Evolutionary conservation across 2,888 invertebrate genomes (phyloP), one percentile per base, ranked within the genome.

Genomic region (Rutpela maculata): DNA sequence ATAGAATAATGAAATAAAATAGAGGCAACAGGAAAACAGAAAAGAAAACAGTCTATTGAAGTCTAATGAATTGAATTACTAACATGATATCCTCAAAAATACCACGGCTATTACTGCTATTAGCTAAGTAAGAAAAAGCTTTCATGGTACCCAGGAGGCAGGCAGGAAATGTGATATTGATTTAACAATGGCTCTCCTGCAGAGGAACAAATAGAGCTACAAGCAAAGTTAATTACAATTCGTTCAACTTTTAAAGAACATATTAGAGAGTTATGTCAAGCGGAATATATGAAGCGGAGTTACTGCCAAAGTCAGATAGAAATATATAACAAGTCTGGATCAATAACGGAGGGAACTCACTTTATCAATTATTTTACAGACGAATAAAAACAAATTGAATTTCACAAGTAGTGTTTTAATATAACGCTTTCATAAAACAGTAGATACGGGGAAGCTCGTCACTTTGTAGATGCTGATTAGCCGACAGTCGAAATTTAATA

Each of bases 111-210:
- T 77, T 43, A 65, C 18, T 11, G 26, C 17, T 63, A 65, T 65
- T 77, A 77, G 76, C 57, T 59, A 69, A 50, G 69, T 22, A 70
- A 56, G 59, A 38, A 63, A 77, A 77, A 59, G 74, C 77, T 77
- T 77, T 74, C 60, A 73, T 18, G 17, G 38, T 35, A 31, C 74
- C 63, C 63, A 57, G 15, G 69, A 57, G 31, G 43, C 10, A 19
- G 12, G 26, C 43, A 22, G 74, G 50, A 68, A 63, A 62, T 62
- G 50, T 57, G 60, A 63, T 69, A 77, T 77, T 65, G 77, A 77
- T 76, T 76, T 70, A 68, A 60, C 35, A 22, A 11, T 63, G 57
- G 38, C 12, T 38, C 17, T 35, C 50, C 60, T 4, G 57, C 63
- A 18, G 69, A 38, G 73, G 56, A 50, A 74, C 74, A 69, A 63